Conservation (phyloP, 2,888 invertebrate genomes). For the Apamea epomidion region DNA sequence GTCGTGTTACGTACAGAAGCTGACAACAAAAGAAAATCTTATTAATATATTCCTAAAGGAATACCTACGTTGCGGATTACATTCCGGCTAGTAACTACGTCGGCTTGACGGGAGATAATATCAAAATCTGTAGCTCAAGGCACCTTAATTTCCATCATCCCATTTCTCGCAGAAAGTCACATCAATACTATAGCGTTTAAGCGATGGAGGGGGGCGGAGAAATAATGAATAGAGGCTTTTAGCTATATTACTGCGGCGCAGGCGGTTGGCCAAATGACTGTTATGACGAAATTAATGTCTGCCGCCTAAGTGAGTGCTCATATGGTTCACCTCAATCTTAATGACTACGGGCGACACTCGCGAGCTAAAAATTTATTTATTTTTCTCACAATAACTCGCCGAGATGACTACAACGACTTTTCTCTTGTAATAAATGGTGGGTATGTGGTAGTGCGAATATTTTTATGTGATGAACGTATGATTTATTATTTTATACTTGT, state of each 20-base stretch:
- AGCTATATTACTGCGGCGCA: slow-evolving; percentile 81
- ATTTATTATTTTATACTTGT: slow-evolving; percentile 18
- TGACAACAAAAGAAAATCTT: slow-evolving; percentile 61
- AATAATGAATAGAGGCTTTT: slow-evolving; percentile 84
- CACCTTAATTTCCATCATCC: slow-evolving; percentile 68
- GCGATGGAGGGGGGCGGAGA: slow-evolving; percentile 70
- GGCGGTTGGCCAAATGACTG: slow-evolving; percentile 80
- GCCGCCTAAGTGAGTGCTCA: slow-evolving; percentile 80
- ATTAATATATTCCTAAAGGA: slow-evolving; percentile 62
- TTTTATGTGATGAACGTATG: slow-evolving; percentile 25
- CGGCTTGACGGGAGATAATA: slow-evolving; percentile 57
- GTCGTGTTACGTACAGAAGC: slow-evolving; percentile 37
- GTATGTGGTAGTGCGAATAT: slow-evolving; percentile 21
- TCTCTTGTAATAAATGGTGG: slow-evolving; percentile 43
- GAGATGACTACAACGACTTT: slow-evolving; percentile 45
- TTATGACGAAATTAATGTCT: slow-evolving; percentile 84
- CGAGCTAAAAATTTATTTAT: slow-evolving; percentile 54
- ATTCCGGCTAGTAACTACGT: slow-evolving; percentile 58
- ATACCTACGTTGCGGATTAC: slow-evolving; percentile 58
- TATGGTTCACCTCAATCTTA: slow-evolving; percentile 79
- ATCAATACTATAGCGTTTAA: slow-evolving; percentile 72
- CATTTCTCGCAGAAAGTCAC: slow-evolving; percentile 69
- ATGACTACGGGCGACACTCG: slow-evolving; percentile 63
- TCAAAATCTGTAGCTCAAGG: slow-evolving; percentile 62
- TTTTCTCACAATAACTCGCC: slow-evolving; percentile 59